These are phyloP conservation scores for Hydrolagus colliei DNA, from an alignment of 2,797 vertebrate species.

Conservation along the genomic window DNA sequence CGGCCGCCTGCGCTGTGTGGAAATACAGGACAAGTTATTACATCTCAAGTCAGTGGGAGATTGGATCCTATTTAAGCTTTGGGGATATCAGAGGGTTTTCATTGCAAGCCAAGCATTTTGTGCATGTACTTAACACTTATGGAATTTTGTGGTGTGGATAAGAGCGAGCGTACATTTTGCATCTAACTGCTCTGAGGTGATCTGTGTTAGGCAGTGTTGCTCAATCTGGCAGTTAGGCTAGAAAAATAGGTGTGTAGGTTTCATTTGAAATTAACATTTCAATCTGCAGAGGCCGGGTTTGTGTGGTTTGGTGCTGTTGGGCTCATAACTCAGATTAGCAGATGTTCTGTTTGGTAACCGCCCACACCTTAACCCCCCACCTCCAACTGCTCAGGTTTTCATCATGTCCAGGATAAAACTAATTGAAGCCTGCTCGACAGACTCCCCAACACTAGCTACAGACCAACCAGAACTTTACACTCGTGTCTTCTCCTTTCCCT, in stretches of 20 bases:
- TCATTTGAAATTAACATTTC: constrained; percentile 11
- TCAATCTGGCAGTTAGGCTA: constrained; percentile 1
- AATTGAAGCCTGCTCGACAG: too few species aligned
- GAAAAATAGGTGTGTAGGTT: not conserved
- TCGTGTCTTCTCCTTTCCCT: too few species aligned
- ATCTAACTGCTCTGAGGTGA: constrained; percentile 7
- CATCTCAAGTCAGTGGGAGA: not conserved
- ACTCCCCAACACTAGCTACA: too few species aligned
- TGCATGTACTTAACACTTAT: not conserved
- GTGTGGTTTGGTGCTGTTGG: constrained; percentile 5
- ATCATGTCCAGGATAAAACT: too few species aligned
- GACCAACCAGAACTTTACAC: too few species aligned
- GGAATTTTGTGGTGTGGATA: constrained; percentile 11
- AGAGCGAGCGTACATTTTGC: not conserved
- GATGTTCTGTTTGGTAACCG: too few species aligned
- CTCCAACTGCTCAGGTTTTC: too few species aligned
- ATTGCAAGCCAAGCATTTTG: not conserved
- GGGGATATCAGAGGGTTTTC: constrained; percentile 1
- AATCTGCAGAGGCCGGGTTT: not conserved
- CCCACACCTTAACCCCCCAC: too few species aligned
- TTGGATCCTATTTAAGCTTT: not conserved
- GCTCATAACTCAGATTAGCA: not conserved
- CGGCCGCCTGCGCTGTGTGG: not conserved
- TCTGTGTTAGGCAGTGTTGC: not conserved
- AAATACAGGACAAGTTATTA: constrained; percentile 8